Evolutionary conservation across 2,888 invertebrate species (phyloP).

Genomic region (Arctia plantaginis): DNA sequence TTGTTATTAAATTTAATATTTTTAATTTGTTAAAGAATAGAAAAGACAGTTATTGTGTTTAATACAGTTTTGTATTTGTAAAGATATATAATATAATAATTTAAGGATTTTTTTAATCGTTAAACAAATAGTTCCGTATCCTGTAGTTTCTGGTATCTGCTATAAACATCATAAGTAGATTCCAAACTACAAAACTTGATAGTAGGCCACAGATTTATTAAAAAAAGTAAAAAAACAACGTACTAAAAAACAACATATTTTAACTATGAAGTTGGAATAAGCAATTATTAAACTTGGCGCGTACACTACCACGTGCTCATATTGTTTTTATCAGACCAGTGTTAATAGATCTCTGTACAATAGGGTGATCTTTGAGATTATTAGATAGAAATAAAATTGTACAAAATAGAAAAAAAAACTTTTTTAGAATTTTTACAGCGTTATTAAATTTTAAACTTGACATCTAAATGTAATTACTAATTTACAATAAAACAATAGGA

Average conservation of each 20-base stretch:
- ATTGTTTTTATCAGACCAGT: conserved; percentile 23
- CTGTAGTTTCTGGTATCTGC: not conserved
- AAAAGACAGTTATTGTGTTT: not conserved
- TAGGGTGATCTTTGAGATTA: conserved; percentile 75
- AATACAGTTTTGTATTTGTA: not conserved
- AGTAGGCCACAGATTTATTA: not conserved
- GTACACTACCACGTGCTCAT: not conserved
- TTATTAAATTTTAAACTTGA: conserved; percentile 69
- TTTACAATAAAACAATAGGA: conserved; percentile 61
- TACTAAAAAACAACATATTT: not conserved
- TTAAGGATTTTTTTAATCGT: no score
- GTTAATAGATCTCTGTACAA: conserved; percentile 47
- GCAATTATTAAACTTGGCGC: not conserved
- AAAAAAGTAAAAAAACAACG: not conserved
- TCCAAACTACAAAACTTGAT: not conserved
- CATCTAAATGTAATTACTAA: conserved; percentile 50
- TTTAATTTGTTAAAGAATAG: not conserved
- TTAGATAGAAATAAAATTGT: conserved; percentile 69
- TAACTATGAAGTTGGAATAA: not conserved
- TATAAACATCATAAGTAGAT: not conserved
- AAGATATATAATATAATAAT: not conserved
- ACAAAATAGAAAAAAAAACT: conserved; percentile 68
- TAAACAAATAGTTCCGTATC: not conserved
- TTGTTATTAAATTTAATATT: not conserved
- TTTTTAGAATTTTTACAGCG: conserved; percentile 78